Evolutionary conservation across 2,888 invertebrate genomes (phyloP), one percentile per base, ranked within the genome.

Genomic region (Campoplex nolae): DNA sequence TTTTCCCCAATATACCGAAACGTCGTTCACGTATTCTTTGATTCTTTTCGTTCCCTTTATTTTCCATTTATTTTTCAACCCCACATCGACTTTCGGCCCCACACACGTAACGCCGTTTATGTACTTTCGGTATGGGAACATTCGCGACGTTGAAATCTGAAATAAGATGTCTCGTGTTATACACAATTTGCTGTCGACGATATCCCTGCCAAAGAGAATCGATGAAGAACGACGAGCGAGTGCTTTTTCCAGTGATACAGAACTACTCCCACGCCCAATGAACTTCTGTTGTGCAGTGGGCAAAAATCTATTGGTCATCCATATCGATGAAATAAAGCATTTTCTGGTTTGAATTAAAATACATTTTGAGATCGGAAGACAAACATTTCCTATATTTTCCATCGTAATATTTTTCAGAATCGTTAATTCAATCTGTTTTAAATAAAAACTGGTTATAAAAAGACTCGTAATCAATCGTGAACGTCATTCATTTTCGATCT

Each of bases 1-100:
- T 93, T 93, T 92, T 90, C 87, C 89, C 89, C 76, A 62, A 71
- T 89, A 90, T 90, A 91, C 89, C 84, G 77, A 48, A 74, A 54
- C 56, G 67, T 79, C 48, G 71, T 79, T 62, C 85, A 83, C 88
- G 88, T 89, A 88, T 89, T 90, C 90, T 90, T 86, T 90, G 83
- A 89, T 87, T 88, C 81, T 85, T 75, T 80, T 84, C 56, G n/a
- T 62, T 71, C 77, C 56, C 67, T 56, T 56, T 71, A 75, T 86
- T 78, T 76, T 54, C 18, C 51, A 67, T 38, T 71, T 51, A 51
- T 81, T 81, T 45, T 28, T 68, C 28, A 16, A 62, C 35, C 54
- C 35, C 38, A n/a, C 56, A 32, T 28, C 76, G 51, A 45, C 68
- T 48, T 48, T 23, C 23, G 18, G 48, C 28, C 68, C 28, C 35